A percentile compares a stretch with the other conserved stretches of the same genome.
Conservation (phyloP, 2,888 invertebrate species). For the Acleris literana region DNA sequence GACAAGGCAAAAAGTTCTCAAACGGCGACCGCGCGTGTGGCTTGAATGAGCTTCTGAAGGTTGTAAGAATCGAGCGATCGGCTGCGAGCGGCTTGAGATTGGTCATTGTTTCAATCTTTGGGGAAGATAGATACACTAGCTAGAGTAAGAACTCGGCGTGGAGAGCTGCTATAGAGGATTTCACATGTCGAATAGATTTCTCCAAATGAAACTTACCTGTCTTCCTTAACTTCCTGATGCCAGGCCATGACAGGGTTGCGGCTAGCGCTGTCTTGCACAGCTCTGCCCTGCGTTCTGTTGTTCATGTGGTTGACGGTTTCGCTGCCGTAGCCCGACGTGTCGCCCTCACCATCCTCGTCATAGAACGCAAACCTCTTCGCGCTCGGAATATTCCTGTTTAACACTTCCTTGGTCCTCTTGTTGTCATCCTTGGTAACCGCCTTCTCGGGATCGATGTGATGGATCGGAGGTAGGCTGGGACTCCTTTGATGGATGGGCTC, state of each 20-base stretch:
- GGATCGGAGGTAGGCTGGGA: slow-evolving; percentile 88
- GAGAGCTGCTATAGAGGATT: too few relatives aligned
- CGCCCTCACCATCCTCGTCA: slow-evolving; percentile 85
- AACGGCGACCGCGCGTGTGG: too few relatives aligned
- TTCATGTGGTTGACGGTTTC: slow-evolving; percentile 86
- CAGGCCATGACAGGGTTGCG: slow-evolving; percentile 71
- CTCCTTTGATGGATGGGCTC: slow-evolving; percentile 81
- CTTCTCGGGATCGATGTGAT: slow-evolving; percentile 64
- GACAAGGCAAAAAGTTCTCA: too few relatives aligned
- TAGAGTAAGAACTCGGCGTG: too few relatives aligned
- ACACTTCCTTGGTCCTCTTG: slow-evolving; percentile 56
- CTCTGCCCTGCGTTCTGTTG: slow-evolving; percentile 53
- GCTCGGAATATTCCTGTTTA: slow-evolving; percentile 72
- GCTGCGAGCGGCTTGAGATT: too few relatives aligned
- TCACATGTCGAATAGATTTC: too few relatives aligned
- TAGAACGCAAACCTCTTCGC: slow-evolving; percentile 77
- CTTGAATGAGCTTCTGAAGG: too few relatives aligned
- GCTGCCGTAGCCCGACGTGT: slow-evolving; percentile 93
- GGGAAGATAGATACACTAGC: too few relatives aligned
- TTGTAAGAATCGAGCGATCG: too few relatives aligned
- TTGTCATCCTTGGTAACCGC: slow-evolving; percentile 58
- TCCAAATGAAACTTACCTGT: slow-evolving; percentile 52
- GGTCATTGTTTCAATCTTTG: too few relatives aligned
- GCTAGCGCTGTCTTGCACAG: slow-evolving; percentile 51
- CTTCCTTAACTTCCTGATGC: slow-evolving; percentile 71